A percentile compares a stretch with the other conserved stretches of the same genome.
Evolutionary conservation across 2,797 vertebrate species (phyloP).

Genomic region (Varecia variegata): DNA sequence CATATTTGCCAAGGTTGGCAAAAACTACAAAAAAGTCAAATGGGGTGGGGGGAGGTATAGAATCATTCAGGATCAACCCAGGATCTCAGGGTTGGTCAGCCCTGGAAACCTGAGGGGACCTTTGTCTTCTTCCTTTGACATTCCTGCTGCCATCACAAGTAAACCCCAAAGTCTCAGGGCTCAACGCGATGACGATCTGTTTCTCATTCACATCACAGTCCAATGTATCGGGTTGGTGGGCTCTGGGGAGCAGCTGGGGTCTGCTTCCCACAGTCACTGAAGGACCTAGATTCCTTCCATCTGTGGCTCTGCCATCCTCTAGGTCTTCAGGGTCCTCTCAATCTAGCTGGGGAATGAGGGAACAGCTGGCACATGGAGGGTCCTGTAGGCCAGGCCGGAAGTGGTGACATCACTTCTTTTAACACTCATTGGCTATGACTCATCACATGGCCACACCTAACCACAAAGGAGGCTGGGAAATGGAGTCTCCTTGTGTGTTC

Average conservation of each 20-base stretch:
- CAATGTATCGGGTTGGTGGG: neutral
- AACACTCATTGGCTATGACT: neutral
- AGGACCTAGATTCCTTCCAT: neutral
- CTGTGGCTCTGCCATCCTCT: neutral
- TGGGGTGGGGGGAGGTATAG: too few relatives aligned
- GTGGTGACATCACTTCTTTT: neutral
- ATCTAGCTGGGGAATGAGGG: neutral
- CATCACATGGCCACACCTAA: neutral
- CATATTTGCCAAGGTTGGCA: neutral
- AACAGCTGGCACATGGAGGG: neutral
- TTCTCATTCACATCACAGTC: neutral
- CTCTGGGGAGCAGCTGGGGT: fast-evolving
- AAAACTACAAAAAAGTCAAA: neutral
- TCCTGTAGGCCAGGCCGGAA: neutral
- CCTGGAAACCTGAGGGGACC: neutral
- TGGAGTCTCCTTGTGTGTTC: neutral
- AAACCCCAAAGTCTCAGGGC: neutral
- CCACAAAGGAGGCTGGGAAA: neutral
- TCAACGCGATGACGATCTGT: neutral
- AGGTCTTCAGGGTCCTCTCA: neutral
- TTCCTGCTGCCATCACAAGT: neutral
- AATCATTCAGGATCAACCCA: neutral
- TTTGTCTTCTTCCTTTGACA: neutral
- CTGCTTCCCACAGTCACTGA: neutral
- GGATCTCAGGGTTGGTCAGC: neutral